A percentile compares a stretch with the other conserved stretches of the same genome.
These are phyloP conservation scores for Poecile montanus DNA, from an alignment of 2,797 vertebrate species.

Conservation along the genomic window DNA sequence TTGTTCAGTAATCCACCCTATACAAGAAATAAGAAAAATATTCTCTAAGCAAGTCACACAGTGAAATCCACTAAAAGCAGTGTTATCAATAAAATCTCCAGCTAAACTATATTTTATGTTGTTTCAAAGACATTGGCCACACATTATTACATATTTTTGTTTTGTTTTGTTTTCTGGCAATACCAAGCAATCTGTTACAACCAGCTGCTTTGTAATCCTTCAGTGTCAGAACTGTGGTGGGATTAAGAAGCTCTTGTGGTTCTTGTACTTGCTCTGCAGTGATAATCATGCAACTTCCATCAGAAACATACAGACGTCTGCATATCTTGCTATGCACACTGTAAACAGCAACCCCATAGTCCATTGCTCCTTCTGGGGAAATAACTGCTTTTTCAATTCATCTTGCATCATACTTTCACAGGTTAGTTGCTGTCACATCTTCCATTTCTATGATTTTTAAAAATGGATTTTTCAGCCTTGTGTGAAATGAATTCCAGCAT, in stretches of 20 bases:
- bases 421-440: background rate
- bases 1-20: background rate
- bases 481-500: background rate
- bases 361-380: background rate
- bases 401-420: background rate
- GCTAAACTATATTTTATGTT: background rate
- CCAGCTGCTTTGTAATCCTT: slow-evolving; percentile 53
- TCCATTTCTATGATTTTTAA: background rate
- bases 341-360: background rate
- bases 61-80: background rate
- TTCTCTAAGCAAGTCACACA: background rate
- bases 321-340: background rate
- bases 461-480: background rate
- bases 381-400: background rate
- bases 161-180: slow-evolving; percentile 39
- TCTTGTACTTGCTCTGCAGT: slow-evolving; percentile 24
- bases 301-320: background rate
- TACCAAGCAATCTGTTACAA: slow-evolving; percentile 50
- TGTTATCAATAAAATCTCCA: slow-evolving; percentile 19
- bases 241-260: slow-evolving; percentile 59
- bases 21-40: background rate
- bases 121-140: background rate
- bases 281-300: slow-evolving; percentile 36
- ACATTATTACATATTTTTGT: background rate
- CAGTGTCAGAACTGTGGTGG: slow-evolving; percentile 22